Conservation (phyloP, 2,113 vertebrate genomes). For the Tragulus kanchil region DNA sequence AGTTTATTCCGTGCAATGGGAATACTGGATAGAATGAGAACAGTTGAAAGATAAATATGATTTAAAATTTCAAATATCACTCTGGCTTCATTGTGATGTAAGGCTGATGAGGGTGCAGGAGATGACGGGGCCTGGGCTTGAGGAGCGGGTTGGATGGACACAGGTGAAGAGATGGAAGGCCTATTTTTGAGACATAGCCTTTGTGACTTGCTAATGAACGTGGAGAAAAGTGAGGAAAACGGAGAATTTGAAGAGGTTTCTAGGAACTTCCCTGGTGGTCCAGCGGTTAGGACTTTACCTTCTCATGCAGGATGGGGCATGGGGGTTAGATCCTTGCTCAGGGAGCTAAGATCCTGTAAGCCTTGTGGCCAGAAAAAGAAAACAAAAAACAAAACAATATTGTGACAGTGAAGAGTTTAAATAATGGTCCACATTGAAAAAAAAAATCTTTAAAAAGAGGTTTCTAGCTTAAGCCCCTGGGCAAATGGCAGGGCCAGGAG, state of each 20-base stretch:
- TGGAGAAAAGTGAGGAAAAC: neutral
- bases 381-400: neutral
- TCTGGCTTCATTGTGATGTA: neutral
- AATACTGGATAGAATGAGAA: neutral
- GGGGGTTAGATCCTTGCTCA: fast-evolving
- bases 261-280: neutral
- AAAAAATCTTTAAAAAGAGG: neutral
- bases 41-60: neutral
- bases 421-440: neutral
- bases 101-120: neutral
- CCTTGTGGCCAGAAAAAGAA: neutral
- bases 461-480: neutral
- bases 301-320: neutral
- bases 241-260: neutral
- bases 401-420: neutral
- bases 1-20: neutral
- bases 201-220: neutral
- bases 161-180: neutral
- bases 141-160: neutral
- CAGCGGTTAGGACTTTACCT: neutral
- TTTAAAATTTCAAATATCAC: neutral
- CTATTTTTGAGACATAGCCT: neutral
- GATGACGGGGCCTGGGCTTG: fast-evolving
- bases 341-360: neutral
- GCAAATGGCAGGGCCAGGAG: neutral